Percentiles rank a stretch among this genome's conserved stretches.
Conservation (phyloP, 1,140 invertebrate species). For the Platorchestia sp. region DNA sequence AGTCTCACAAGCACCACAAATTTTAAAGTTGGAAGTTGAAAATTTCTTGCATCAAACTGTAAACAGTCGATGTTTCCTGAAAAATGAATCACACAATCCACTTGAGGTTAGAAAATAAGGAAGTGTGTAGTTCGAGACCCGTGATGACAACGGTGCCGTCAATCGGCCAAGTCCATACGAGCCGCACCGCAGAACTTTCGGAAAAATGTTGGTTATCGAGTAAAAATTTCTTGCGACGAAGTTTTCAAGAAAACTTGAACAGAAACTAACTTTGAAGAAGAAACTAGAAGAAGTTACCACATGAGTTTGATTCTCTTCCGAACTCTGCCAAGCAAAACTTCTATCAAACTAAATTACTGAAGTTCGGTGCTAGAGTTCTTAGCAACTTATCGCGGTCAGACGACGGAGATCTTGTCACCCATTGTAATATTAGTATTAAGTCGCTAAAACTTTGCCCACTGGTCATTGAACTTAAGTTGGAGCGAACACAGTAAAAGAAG, state of each 20-base stretch:
- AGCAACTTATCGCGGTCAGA: conserved; percentile 19
- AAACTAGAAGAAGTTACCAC: conserved; percentile 52
- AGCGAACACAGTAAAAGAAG: neutral
- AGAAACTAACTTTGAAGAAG: conserved; percentile 51
- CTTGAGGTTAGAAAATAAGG: neutral
- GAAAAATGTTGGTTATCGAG: conserved; percentile 24
- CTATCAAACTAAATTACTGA: conserved; percentile 46
- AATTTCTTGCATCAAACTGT: neutral
- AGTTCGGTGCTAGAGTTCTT: conserved; percentile 48
- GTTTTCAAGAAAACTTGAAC: conserved; percentile 40
- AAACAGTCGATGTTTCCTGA: neutral
- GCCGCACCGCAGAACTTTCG: neutral
- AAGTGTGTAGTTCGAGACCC: neutral
- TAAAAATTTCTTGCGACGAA: conserved; percentile 33
- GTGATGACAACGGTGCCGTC: neutral
- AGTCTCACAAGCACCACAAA: neutral
- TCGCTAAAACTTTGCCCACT: neutral
- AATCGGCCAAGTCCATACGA: neutral
- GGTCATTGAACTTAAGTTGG: neutral
- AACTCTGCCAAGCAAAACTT: conserved; percentile 53
- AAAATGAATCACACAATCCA: neutral
- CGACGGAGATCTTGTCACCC: neutral
- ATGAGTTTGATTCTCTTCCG: conserved; percentile 47
- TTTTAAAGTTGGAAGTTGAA: neutral
- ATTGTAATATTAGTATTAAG: conserved; percentile 17